Conservation (phyloP, 2,888 invertebrate genomes). For the Seira sanloemensis region DNA sequence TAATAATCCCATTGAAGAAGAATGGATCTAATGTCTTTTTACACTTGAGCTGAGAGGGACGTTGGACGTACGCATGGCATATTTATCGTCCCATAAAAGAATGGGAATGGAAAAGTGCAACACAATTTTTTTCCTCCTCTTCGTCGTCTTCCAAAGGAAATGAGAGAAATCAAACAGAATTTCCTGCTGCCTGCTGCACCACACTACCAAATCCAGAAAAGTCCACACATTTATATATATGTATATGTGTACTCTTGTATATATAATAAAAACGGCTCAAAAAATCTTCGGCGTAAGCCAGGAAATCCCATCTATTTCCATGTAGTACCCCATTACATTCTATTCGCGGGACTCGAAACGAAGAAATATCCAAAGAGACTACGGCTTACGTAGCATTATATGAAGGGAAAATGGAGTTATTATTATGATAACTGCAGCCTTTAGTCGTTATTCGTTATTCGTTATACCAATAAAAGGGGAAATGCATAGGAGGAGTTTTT, state of each 20-base stretch:
- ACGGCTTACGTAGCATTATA: too few species aligned
- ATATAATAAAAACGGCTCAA: conserved; percentile 10
- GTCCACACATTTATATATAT: too few species aligned
- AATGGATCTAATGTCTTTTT: background rate
- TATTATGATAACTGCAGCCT: too few species aligned
- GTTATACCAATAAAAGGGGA: too few species aligned
- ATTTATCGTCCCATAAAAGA: conserved; percentile 63
- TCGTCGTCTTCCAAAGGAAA: conserved; percentile 46
- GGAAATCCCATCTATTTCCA: conserved; percentile 17
- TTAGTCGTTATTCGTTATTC: too few species aligned
- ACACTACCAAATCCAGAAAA: background rate
- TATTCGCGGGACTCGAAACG: background rate
- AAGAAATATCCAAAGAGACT: too few species aligned
- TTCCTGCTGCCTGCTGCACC: too few species aligned
- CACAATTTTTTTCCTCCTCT: conserved; percentile 27
- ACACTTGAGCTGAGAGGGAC: background rate
- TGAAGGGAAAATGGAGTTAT: too few species aligned
- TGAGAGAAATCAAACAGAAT: conserved; percentile 44
- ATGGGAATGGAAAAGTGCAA: conserved; percentile 37
- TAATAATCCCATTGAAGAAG: too few species aligned
- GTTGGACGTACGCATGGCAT: conserved; percentile 33
- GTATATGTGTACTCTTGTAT: too few species aligned
- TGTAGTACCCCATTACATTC: conserved; percentile 17
- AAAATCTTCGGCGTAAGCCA: background rate
- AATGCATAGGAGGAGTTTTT: too few species aligned